Conservation (phyloP, 64 coral and sea anemone species). For the Montipora capricornis region DNA sequence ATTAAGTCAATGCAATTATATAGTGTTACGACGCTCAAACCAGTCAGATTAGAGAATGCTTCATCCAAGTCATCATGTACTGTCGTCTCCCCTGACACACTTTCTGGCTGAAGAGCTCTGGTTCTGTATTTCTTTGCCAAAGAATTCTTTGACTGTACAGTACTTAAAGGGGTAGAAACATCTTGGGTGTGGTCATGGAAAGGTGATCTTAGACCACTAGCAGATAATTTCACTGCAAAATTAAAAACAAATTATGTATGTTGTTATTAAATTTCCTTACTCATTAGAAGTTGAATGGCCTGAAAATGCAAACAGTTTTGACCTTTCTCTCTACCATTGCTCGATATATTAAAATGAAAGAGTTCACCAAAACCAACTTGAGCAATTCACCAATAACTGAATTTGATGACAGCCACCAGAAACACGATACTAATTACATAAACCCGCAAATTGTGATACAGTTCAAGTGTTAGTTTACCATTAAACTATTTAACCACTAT, state of each 20-base stretch:
- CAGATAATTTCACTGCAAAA: slow-evolving; percentile 58
- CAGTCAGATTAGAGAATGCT: slow-evolving; percentile 70
- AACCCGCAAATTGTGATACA: too few species aligned
- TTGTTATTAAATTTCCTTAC: not conserved
- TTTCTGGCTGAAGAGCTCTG: not conserved
- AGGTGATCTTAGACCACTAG: slow-evolving; percentile 41
- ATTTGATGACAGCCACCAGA: too few species aligned
- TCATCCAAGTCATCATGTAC: slow-evolving; percentile 93
- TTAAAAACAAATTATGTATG: not conserved
- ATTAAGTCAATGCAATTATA: slow-evolving; percentile 88
- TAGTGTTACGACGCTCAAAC: slow-evolving; percentile 75
- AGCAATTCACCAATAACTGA: too few species aligned
- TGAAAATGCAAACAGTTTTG: too few species aligned
- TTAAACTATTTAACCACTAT: too few species aligned
- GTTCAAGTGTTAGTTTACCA: too few species aligned
- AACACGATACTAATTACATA: too few species aligned
- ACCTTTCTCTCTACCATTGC: too few species aligned
- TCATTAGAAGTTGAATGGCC: too few species aligned
- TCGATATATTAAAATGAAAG: too few species aligned
- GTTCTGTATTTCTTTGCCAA: slow-evolving; percentile 5
- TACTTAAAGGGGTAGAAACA: not conserved
- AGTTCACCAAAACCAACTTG: too few species aligned
- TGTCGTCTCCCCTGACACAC: slow-evolving; percentile 48
- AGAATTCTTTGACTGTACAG: not conserved
- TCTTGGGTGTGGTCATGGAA: slow-evolving; percentile 3